Conservation (phyloP, 2,797 vertebrate species). For the Gallinago solitaria region DNA sequence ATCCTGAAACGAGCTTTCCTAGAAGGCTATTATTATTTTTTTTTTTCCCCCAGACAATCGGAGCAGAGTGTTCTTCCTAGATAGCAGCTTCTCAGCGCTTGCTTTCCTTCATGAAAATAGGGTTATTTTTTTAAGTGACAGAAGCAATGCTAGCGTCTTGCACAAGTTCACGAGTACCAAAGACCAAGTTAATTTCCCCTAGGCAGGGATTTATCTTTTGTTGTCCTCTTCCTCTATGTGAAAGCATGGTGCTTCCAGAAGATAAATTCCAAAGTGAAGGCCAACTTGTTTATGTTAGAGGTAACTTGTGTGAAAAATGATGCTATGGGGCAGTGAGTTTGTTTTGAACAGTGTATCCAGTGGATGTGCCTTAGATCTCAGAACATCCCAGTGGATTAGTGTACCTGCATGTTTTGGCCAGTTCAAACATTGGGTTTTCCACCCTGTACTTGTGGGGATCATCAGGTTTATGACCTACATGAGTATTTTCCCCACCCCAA, state of each 20-base stretch:
- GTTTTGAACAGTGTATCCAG: not conserved
- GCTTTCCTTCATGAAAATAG: not conserved
- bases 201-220: not conserved
- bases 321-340: not conserved
- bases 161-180: not conserved
- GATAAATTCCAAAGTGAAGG: conserved; percentile 31
- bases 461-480: not conserved
- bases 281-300: conserved; percentile 28
- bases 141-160: not conserved
- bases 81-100: not conserved
- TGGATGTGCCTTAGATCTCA: not conserved
- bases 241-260: not conserved
- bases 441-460: not conserved
- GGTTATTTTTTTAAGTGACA: not conserved
- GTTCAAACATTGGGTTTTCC: not conserved
- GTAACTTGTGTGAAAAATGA: not conserved
- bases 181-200: not conserved
- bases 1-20: not conserved
- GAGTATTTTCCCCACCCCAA: not conserved
- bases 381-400: not conserved
- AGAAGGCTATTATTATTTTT: not conserved
- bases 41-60: not conserved
- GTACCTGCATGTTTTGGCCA: not conserved
- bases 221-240: not conserved
- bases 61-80: not conserved